Percentiles rank a stretch among this genome's conserved stretches.
phyloP scores from a whole-genome alignment of 2,888 invertebrate genomes.

The Dendrolimus houi region DNA sequence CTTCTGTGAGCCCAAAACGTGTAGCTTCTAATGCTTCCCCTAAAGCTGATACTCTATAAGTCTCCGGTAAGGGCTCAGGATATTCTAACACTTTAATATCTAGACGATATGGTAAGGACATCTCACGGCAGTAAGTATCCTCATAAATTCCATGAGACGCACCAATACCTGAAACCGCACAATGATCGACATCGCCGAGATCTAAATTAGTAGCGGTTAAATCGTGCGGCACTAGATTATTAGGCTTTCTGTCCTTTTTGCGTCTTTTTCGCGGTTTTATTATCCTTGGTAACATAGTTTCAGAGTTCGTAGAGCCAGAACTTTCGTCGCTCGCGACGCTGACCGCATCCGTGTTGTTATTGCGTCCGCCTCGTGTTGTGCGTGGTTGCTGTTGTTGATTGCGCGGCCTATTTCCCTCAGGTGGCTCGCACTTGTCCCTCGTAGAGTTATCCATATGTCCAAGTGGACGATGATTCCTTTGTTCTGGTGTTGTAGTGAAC shows the following conservation, averaged over 20 bases:
- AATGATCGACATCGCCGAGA: conserved; percentile 63
- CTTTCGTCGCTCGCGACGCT: conserved; percentile 88
- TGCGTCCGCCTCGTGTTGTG: conserved; percentile 54
- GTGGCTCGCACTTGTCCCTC: conserved; percentile 52
- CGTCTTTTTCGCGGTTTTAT: conserved; percentile 92
- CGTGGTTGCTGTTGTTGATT: conserved; percentile 62
- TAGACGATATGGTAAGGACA: conserved; percentile 65
- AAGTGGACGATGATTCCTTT: conserved; percentile 52
- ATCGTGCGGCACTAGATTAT: conserved; percentile 67
- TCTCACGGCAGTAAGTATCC: conserved; percentile 67
- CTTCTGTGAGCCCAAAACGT: conserved; percentile 59
- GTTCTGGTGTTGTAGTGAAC: conserved; percentile 53
- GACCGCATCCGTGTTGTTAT: conserved; percentile 79
- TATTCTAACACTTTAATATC: conserved; percentile 63
- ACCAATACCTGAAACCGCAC: conserved; percentile 52
- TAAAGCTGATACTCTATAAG: conserved; percentile 69
- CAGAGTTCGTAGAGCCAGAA: conserved; percentile 79
- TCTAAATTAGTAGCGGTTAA: conserved; percentile 52
- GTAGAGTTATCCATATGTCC: conserved; percentile 42
- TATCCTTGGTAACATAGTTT: conserved; percentile 89
- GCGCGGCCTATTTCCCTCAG: conserved; percentile 56
- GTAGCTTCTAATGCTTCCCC: conserved; percentile 71
- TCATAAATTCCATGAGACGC: conserved; percentile 58
- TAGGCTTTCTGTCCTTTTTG: conserved; percentile 91
- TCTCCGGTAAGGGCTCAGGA: conserved; percentile 52